A percentile compares a stretch with the other conserved stretches of the same genome.
These are phyloP conservation scores for Astyanax mexicanus DNA, from an alignment of 2,797 vertebrate species.

Conservation along the genomic window DNA sequence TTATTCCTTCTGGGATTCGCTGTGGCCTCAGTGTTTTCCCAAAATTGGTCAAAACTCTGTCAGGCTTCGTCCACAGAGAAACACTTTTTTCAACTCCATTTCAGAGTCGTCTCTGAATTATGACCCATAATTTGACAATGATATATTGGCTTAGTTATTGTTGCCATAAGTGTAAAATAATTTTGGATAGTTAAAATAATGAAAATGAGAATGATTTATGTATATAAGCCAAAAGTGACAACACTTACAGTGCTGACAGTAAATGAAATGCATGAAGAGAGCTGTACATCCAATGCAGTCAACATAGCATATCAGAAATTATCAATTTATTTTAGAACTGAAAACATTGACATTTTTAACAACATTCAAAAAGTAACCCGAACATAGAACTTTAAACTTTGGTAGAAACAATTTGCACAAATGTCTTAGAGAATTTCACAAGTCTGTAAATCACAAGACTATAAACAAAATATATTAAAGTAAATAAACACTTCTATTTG, in stretches of 20 bases:
- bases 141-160: slow-evolving; percentile 10
- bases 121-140: background rate
- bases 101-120: slow-evolving; percentile 20
- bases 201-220: background rate
- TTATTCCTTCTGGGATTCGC: slow-evolving; percentile 51
- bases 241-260: slow-evolving; percentile 2
- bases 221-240: too few species aligned
- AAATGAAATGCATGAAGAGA: slow-evolving; percentile 1
- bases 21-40: slow-evolving; percentile 48
- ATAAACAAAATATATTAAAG: slow-evolving; percentile 77
- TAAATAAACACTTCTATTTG: slow-evolving; percentile 71
- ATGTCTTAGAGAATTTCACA: slow-evolving; percentile 59
- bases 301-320: slow-evolving; percentile 56
- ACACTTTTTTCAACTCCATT: background rate
- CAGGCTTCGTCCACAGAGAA: slow-evolving; percentile 24
- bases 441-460: slow-evolving; percentile 65
- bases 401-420: slow-evolving; percentile 60
- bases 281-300: slow-evolving; percentile 35
- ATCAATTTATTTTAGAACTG: slow-evolving; percentile 75
- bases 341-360: slow-evolving; percentile 65
- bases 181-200: background rate
- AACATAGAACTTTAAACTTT: slow-evolving; percentile 55
- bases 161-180: slow-evolving; percentile 2
- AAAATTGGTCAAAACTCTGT: slow-evolving; percentile 58
- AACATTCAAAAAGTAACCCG: slow-evolving; percentile 58